Conservation (phyloP, 2,888 invertebrate species). For the Colletes collaris region DNA sequence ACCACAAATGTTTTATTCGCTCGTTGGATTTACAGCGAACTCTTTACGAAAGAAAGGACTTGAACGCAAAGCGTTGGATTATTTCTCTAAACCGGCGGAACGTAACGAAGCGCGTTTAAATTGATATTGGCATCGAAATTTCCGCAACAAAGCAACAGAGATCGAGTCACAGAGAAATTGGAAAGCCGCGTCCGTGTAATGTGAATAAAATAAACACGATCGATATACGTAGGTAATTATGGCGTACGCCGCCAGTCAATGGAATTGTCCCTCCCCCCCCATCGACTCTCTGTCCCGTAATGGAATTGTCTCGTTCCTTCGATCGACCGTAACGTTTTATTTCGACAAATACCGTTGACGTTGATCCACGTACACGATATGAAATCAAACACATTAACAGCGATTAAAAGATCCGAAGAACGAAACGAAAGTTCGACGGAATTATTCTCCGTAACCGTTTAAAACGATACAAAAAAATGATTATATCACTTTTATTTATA, state of each 20-base stretch:
- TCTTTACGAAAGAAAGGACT: too few relatives aligned
- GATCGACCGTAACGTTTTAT: constrained; percentile 33
- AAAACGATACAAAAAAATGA: too few relatives aligned
- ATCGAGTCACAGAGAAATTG: constrained; percentile 21
- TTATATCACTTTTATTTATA: neutral
- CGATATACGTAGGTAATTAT: constrained; percentile 36
- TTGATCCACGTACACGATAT: constrained; percentile 28
- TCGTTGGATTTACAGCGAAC: too few relatives aligned
- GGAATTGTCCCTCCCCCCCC: neutral
- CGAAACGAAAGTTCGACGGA: constrained; percentile 9
- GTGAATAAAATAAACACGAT: constrained; percentile 36
- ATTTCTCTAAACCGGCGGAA: too few relatives aligned
- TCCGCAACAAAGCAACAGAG: neutral
- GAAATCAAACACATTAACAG: constrained; percentile 9
- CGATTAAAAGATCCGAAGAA: constrained; percentile 37
- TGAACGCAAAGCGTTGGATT: too few relatives aligned
- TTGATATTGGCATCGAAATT: constrained; percentile 23
- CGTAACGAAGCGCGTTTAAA: neutral
- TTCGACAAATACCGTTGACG: constrained; percentile 30
- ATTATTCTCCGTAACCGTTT: neutral
- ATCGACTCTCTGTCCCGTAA: constrained; percentile 3
- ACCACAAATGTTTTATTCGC: too few relatives aligned
- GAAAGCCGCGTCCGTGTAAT: constrained; percentile 8
- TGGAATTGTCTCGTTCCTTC: constrained; percentile 41
- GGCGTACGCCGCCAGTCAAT: constrained; percentile 16